phyloP scores from a whole-genome alignment of 1,140 invertebrate species.

The Atopsyche davidsoni region DNA sequence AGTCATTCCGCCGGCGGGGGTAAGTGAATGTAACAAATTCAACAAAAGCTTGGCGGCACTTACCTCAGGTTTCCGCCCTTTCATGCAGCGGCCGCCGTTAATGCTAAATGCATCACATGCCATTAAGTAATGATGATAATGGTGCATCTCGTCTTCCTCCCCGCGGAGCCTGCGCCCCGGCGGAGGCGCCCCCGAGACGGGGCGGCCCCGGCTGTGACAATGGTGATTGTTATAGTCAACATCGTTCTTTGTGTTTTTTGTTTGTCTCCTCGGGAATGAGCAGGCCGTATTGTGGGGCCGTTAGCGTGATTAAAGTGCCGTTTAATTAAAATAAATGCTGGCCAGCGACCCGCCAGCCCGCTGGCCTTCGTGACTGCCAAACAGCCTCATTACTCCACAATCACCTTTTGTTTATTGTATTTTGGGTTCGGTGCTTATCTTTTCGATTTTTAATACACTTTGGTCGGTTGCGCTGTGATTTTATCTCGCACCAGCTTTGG shows the following conservation, averaged over 20 bases:
- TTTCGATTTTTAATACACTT: slow-evolving; percentile 1
- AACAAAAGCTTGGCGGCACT: slow-evolving; percentile 14
- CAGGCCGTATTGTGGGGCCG: background rate
- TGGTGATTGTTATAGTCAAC: slow-evolving; percentile 11
- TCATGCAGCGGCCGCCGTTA: slow-evolving; percentile 19
- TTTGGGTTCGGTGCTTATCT: background rate
- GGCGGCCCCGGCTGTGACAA: slow-evolving; percentile 11
- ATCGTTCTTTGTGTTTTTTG: background rate
- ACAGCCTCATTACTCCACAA: slow-evolving; percentile 13
- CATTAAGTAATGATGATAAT: slow-evolving; percentile 29
- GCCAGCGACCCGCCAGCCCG: background rate
- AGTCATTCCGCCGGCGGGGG: background rate
- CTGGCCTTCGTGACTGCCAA: slow-evolving; percentile 15
- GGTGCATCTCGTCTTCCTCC: slow-evolving; percentile 23
- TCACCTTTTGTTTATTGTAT: slow-evolving; percentile 11
- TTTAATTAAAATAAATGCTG: slow-evolving; percentile 16
- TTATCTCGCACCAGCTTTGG: no score
- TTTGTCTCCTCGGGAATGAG: background rate
- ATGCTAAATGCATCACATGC: slow-evolving; percentile 29
- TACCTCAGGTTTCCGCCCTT: slow-evolving; percentile 10
- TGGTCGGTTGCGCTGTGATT: no score
- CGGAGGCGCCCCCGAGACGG: slow-evolving; percentile 5
- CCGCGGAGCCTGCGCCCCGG: slow-evolving; percentile 1
- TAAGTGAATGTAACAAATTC: slow-evolving; percentile 16
- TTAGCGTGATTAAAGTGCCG: slow-evolving; percentile 17